Conservation (phyloP, 2,113 vertebrate species). For the Orientallactaga bullata region DNA sequence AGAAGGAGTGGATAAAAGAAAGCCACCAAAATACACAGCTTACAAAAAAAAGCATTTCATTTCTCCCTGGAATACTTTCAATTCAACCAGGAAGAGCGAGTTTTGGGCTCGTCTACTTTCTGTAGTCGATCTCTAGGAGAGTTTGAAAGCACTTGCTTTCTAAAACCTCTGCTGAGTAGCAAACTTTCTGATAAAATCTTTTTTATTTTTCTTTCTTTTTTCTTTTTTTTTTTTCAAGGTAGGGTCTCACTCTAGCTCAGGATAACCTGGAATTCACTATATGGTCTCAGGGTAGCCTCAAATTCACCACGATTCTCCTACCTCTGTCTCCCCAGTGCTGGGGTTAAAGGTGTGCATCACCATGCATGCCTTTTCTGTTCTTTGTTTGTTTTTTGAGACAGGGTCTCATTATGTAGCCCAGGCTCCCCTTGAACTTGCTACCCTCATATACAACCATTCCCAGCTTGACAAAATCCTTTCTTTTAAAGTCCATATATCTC, state of each 20-base stretch:
- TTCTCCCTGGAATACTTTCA: background rate
- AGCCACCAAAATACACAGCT: background rate
- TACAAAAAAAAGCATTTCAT: constrained; percentile 6
- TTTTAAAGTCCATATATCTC: background rate
- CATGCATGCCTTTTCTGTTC: too few relatives aligned
- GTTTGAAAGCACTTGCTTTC: constrained; percentile 43
- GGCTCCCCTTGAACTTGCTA: background rate
- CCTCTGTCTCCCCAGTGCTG: too few relatives aligned
- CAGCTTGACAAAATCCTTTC: background rate
- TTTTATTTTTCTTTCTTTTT: too few relatives aligned
- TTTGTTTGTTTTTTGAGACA: background rate
- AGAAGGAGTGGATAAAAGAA: constrained; percentile 41
- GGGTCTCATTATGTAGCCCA: background rate
- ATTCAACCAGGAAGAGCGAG: background rate
- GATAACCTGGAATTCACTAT: too few relatives aligned
- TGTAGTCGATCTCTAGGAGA: constrained; percentile 27
- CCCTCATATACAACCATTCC: background rate
- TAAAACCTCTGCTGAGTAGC: background rate
- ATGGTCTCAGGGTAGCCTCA: too few relatives aligned
- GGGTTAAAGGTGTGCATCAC: too few relatives aligned
- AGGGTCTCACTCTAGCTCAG: too few relatives aligned
- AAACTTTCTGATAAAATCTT: background rate
- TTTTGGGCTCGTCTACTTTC: constrained; percentile 22
- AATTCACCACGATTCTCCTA: too few relatives aligned
- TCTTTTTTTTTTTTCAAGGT: too few relatives aligned